Percentiles rank a stretch among this genome's conserved stretches.
Conservation (phyloP, 2,888 invertebrate species). For the Temnothorax unifasciatus region DNA sequence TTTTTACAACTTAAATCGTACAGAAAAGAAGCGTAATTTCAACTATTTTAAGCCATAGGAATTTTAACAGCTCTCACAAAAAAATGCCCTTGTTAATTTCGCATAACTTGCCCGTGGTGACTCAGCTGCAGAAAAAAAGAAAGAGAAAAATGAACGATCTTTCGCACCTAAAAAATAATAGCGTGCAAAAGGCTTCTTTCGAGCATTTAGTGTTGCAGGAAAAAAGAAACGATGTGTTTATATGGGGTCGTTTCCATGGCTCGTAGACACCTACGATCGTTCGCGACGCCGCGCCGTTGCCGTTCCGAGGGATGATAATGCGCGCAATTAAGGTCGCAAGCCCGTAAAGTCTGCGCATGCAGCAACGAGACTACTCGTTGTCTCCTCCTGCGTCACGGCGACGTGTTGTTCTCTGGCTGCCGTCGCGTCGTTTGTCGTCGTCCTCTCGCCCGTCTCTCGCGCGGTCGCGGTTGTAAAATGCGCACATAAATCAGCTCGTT, state of each 20-base stretch:
- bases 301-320: conserved; percentile 76
- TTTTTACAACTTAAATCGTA: conserved; percentile 6
- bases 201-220: conserved; percentile 51
- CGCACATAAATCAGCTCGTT: conserved; percentile 84
- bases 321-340: conserved; percentile 80
- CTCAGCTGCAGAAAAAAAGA: conserved; percentile 19
- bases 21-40: background rate
- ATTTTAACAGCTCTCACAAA: conserved; percentile 40
- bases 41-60: background rate
- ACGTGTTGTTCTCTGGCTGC: background rate
- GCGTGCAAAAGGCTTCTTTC: conserved; percentile 69
- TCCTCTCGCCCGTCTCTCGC: conserved; percentile 52
- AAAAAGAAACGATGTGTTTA: conserved; percentile 51
- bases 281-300: conserved; percentile 60
- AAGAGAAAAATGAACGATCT: conserved; percentile 28
- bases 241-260: background rate
- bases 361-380: conserved; percentile 65
- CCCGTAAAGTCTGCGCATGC: conserved; percentile 59
- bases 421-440: conserved; percentile 43
- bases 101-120: background rate
- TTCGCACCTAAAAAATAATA: conserved; percentile 64
- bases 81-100: conserved; percentile 28
- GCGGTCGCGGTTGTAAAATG: conserved; percentile 73
- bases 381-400: conserved; percentile 60
- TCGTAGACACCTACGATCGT: conserved; percentile 71